Conservation (phyloP, 2,113 vertebrate genomes). For the Ardeotis arabs region DNA sequence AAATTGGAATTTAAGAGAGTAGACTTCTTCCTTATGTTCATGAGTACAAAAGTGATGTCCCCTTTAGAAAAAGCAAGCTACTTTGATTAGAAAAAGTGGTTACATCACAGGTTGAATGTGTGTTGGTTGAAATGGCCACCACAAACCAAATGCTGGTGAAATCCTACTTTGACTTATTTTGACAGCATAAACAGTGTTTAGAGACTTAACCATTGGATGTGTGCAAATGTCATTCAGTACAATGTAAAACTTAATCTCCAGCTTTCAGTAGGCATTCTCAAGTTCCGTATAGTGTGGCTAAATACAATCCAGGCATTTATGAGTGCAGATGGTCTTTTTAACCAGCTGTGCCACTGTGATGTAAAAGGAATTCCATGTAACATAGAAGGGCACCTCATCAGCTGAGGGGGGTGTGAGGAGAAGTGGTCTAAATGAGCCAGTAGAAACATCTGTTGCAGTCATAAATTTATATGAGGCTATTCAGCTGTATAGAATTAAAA, state of each 20-base stretch:
- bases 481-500: conserved; percentile 65
- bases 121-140: neutral
- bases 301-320: conserved; percentile 43
- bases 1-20: neutral
- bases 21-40: neutral
- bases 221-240: neutral
- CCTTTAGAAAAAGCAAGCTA: neutral
- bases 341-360: conserved; percentile 60
- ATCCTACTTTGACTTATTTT: neutral
- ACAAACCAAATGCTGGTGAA: neutral
- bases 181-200: neutral
- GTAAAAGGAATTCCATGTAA: conserved; percentile 65
- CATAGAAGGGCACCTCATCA: conserved; percentile 61
- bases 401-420: conserved; percentile 58
- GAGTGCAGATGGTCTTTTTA: conserved; percentile 55
- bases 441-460: conserved; percentile 69
- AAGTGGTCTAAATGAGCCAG: conserved; percentile 28
- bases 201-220: neutral
- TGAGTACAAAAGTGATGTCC: neutral
- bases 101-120: neutral
- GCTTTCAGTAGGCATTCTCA: conserved; percentile 34
- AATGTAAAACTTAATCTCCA: neutral
- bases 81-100: neutral
- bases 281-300: neutral
- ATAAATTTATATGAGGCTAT: conserved; percentile 61